A percentile compares a stretch with the other conserved stretches of the same genome.
Evolutionary conservation across 2,113 vertebrate species (phyloP).

Genomic region (Takifugu flavidus): DNA sequence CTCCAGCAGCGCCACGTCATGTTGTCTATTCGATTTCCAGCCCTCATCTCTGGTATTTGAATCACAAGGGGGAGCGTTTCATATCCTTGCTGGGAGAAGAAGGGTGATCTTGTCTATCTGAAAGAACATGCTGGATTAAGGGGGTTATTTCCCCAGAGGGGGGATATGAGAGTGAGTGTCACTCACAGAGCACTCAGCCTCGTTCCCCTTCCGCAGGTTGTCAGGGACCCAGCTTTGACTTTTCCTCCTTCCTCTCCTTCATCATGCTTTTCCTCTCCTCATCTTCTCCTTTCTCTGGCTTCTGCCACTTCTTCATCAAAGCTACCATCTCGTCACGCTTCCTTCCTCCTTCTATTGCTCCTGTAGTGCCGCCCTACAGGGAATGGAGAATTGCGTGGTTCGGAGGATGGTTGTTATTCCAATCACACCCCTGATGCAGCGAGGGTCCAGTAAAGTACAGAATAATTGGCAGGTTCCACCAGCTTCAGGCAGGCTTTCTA

Average conservation of each 20-base stretch:
- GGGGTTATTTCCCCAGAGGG: slow-evolving; percentile 92
- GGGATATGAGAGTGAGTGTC: slow-evolving; percentile 75
- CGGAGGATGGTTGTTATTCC: slow-evolving; percentile 77
- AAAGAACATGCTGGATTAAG: slow-evolving; percentile 89
- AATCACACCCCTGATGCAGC: slow-evolving; percentile 76
- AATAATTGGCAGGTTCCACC: slow-evolving; percentile 77
- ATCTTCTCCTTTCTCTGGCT: slow-evolving; percentile 25
- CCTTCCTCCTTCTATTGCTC: slow-evolving; percentile 43
- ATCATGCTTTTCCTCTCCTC: not conserved
- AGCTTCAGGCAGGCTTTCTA: slow-evolving; percentile 58
- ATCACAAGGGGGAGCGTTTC: slow-evolving; percentile 83
- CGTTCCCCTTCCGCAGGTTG: slow-evolving; percentile 58
- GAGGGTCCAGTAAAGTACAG: slow-evolving; percentile 75
- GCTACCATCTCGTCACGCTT: slow-evolving; percentile 36
- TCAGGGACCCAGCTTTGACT: slow-evolving; percentile 60
- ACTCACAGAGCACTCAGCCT: slow-evolving; percentile 69
- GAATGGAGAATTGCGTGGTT: slow-evolving; percentile 66
- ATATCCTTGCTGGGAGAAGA: slow-evolving; percentile 84
- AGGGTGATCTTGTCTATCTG: slow-evolving; percentile 87
- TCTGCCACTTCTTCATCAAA: slow-evolving; percentile 39
- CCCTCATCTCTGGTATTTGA: slow-evolving; percentile 69
- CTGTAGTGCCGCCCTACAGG: slow-evolving; percentile 55
- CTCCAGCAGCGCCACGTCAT: slow-evolving; percentile 58
- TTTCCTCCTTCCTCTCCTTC: slow-evolving; percentile 17
- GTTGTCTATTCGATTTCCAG: slow-evolving; percentile 68